phyloP scores from a whole-genome alignment of 2,113 vertebrate genomes.

The Herpailurus yagouaroundi region DNA sequence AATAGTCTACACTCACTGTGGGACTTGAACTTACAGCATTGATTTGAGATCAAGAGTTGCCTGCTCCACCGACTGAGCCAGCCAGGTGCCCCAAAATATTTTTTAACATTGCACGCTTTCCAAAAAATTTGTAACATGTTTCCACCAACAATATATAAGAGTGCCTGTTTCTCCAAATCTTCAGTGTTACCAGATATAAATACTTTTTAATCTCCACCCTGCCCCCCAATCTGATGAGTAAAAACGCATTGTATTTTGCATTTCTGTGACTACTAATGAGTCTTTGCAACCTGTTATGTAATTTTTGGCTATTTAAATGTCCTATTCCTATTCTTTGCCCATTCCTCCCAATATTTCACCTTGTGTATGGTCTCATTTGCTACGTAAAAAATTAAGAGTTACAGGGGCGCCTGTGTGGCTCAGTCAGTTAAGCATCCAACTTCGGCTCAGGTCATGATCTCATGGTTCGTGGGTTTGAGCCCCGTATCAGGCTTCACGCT shows the following conservation, averaged over 20 bases:
- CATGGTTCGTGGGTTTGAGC: too few species aligned
- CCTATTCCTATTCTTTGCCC: not conserved
- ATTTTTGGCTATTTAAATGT: slow-evolving; percentile 25
- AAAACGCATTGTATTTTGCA: slow-evolving; percentile 39
- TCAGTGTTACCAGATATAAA: not conserved
- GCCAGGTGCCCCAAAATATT: not conserved
- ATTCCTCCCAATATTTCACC: not conserved
- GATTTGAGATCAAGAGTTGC: not conserved
- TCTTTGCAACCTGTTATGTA: not conserved
- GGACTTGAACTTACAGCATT: not conserved
- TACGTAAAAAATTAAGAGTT: not conserved
- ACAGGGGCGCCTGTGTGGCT: not conserved
- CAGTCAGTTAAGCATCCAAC: too few species aligned
- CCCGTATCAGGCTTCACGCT: accelerated
- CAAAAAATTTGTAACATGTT: not conserved
- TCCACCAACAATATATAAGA: not conserved
- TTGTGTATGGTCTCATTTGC: slow-evolving; percentile 32
- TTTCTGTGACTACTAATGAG: slow-evolving; percentile 24
- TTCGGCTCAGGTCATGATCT: too few species aligned
- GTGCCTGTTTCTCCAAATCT: not conserved
- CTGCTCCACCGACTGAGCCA: not conserved
- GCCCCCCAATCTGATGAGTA: not conserved
- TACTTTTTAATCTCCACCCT: not conserved
- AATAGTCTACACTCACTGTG: not conserved
- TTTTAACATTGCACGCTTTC: slow-evolving; percentile 41